A percentile compares a stretch with the other conserved stretches of the same genome.
Evolutionary conservation across 2,888 invertebrate species (phyloP).

Genomic region (Lasioglossum leucozonium): DNA sequence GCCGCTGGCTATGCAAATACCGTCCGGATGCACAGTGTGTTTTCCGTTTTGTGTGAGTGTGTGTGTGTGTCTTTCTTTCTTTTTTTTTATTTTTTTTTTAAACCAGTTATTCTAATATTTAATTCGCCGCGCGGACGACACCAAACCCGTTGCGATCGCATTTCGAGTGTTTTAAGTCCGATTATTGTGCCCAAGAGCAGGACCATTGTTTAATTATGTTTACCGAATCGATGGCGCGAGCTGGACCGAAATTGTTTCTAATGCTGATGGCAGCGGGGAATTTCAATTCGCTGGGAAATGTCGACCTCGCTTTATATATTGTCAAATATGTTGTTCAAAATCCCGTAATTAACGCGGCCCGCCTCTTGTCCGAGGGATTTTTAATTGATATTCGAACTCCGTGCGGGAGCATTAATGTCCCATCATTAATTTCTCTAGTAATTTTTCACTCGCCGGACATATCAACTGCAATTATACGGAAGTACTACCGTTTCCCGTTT

Average conservation of each 20-base stretch:
- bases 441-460: no score
- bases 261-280: neutral
- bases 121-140: neutral
- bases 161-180: neutral
- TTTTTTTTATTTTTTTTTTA: neutral
- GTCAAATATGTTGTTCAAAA: neutral
- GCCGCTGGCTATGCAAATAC: neutral
- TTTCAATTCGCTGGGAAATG: neutral
- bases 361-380: neutral
- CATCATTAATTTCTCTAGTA: no score
- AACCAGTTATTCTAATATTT: conserved; percentile 1
- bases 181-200: neutral
- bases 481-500: no score
- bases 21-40: neutral
- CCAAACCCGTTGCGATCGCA: neutral
- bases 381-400: no score
- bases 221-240: neutral
- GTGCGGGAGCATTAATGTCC: no score
- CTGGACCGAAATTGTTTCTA: neutral
- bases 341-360: neutral
- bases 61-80: neutral
- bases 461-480: no score
- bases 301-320: neutral
- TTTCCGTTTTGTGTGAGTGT: no score
- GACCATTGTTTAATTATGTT: conserved; percentile 5